Evolutionary conservation across 2,797 vertebrate species (phyloP).

Genomic region (Hyperoplus lanceolatus): DNA sequence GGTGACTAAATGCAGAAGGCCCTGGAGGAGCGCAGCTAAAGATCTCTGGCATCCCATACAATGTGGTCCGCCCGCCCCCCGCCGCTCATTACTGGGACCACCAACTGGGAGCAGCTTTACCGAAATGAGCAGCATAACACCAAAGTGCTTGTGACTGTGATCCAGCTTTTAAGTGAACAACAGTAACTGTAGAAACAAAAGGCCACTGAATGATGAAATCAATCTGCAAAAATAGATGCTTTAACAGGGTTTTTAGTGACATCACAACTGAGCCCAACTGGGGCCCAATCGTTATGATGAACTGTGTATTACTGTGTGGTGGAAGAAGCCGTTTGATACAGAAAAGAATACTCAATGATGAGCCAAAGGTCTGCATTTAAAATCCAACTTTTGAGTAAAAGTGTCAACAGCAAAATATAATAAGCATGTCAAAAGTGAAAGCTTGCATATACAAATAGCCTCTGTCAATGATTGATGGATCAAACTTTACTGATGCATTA

Average conservation of each 20-base stretch:
- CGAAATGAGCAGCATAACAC: constrained; percentile 68
- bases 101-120: constrained; percentile 76
- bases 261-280: background rate
- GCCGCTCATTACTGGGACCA: constrained; percentile 75
- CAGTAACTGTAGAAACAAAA: constrained; percentile 32
- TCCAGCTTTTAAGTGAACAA: constrained; percentile 43
- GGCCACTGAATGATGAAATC: constrained; percentile 12
- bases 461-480: background rate
- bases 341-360: background rate
- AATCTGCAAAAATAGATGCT: background rate
- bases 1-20: constrained; percentile 82
- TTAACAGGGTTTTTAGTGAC: background rate
- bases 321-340: background rate
- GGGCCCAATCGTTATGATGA: background rate
- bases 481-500: background rate
- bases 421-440: too few species aligned
- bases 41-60: constrained; percentile 84
- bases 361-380: background rate
- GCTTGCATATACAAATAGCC: background rate
- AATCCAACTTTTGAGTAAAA: background rate
- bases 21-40: constrained; percentile 84
- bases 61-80: constrained; percentile 72
- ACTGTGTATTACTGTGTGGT: background rate
- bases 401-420: background rate
- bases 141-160: constrained; percentile 39